These are phyloP conservation scores for Tiaroga cobitis DNA, from an alignment of 2,797 vertebrate genomes.

Conservation along the genomic window DNA sequence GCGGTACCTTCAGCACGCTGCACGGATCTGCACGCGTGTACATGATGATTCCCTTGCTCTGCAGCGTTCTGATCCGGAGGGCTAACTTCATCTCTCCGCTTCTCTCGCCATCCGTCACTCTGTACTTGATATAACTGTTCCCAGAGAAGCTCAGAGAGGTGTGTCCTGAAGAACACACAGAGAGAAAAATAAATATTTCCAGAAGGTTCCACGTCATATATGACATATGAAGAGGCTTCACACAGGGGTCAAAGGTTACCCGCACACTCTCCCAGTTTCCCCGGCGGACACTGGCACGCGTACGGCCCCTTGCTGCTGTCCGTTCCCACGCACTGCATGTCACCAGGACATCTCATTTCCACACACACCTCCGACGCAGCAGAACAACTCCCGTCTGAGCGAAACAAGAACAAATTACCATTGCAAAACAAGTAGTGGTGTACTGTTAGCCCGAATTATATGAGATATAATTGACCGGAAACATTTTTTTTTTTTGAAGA, in stretches of 20 bases:
- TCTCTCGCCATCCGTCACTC: conserved; percentile 86
- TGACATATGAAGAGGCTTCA: neutral
- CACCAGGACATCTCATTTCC: conserved; percentile 90
- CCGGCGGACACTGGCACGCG: conserved; percentile 93
- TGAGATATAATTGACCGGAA: neutral
- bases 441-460: neutral
- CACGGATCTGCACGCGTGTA: conserved; percentile 92
- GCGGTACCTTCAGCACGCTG: conserved; percentile 89
- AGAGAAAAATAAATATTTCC: neutral
- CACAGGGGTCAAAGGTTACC: conserved; percentile 70
- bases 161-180: conserved; percentile 81
- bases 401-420: neutral
- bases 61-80: conserved; percentile 91
- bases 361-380: conserved; percentile 85
- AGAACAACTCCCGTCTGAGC: conserved; percentile 86
- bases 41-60: conserved; percentile 94
- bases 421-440: neutral
- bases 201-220: neutral
- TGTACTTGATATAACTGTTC: conserved; percentile 97
- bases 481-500: neutral
- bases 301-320: conserved; percentile 86
- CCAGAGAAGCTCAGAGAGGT: conserved; percentile 97
- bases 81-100: conserved; percentile 89
- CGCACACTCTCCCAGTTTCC: conserved; percentile 95
- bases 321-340: conserved; percentile 94